Conservation (phyloP, 2,888 invertebrate genomes). For the Notodonta ziczac region DNA sequence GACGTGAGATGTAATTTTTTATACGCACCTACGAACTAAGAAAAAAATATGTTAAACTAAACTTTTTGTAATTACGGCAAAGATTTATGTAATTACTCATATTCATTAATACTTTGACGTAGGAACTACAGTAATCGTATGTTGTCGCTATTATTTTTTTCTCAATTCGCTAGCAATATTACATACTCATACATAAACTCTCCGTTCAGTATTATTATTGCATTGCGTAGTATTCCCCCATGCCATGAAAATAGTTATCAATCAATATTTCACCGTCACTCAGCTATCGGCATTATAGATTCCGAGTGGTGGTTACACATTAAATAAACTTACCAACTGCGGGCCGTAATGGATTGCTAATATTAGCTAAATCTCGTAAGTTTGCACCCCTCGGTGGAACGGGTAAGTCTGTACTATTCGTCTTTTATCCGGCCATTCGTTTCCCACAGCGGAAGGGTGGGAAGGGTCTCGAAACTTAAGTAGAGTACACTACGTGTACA, state of each 20-base stretch:
- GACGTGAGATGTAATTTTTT: too few relatives aligned
- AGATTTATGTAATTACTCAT: too few relatives aligned
- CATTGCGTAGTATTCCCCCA: neutral
- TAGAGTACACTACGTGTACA: conserved; percentile 27
- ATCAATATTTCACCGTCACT: conserved; percentile 42
- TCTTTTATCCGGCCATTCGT: conserved; percentile 73
- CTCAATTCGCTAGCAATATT: too few relatives aligned
- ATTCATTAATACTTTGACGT: too few relatives aligned
- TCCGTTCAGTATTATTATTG: too few relatives aligned
- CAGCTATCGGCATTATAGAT: conserved; percentile 32
- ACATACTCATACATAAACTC: too few relatives aligned
- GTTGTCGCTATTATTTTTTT: too few relatives aligned
- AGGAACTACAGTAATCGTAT: too few relatives aligned
- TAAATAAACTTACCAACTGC: conserved; percentile 45
- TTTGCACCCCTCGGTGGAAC: conserved; percentile 59
- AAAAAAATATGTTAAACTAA: too few relatives aligned
- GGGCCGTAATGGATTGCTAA: conserved; percentile 79
- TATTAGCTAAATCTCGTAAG: conserved; percentile 80
- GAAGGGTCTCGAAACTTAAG: conserved; percentile 53
- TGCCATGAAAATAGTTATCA: conserved; percentile 5
- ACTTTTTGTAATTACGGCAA: too few relatives aligned
- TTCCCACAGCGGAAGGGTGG: conserved; percentile 48
- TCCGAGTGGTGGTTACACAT: conserved; percentile 30
- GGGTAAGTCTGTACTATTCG: conserved; percentile 72
- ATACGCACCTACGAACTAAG: too few relatives aligned